Percentiles rank a stretch among this genome's conserved stretches.
Conservation (phyloP, 2,113 vertebrate genomes). For the Silurus asotus region DNA sequence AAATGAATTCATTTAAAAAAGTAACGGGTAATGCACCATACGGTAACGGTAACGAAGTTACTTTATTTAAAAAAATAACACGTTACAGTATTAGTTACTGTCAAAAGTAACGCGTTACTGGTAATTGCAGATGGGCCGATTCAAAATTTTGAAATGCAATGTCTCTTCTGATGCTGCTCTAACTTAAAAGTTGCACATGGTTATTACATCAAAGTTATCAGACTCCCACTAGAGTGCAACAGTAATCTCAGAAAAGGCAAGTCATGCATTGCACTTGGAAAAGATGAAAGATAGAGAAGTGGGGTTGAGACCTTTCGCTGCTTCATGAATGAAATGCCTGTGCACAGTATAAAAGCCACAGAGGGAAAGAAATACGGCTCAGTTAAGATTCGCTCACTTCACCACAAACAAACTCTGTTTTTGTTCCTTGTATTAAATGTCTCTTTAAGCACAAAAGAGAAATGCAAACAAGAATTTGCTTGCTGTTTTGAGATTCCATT, state of each 20-base stretch:
- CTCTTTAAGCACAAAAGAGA: not conserved
- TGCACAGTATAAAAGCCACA: constrained; percentile 65
- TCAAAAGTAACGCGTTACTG: too few species aligned
- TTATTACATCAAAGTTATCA: constrained; percentile 71
- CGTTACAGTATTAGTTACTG: too few species aligned
- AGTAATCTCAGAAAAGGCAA: constrained; percentile 63
- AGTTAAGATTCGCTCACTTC: not conserved
- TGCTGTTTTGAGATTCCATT: not conserved
- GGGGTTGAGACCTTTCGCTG: constrained; percentile 68
- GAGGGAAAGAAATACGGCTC: constrained; percentile 18
- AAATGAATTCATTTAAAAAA: too few species aligned
- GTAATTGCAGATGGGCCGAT: constrained; percentile 11
- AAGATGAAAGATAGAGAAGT: constrained; percentile 66
- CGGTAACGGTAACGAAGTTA: too few species aligned
- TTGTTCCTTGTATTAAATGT: not conserved
- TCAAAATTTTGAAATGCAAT: constrained; percentile 29
- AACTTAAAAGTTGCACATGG: constrained; percentile 64
- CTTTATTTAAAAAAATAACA: too few species aligned
- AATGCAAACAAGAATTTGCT: not conserved
- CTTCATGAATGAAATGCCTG: constrained; percentile 72
- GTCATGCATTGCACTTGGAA: constrained; percentile 61
- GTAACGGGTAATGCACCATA: too few species aligned
- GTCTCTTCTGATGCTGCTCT: constrained; percentile 59
- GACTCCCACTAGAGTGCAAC: constrained; percentile 64
- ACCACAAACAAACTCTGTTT: constrained; percentile 9